A percentile compares a stretch with the other conserved stretches of the same genome.
Evolutionary conservation across 1,140 invertebrate genomes (phyloP).

Genomic region (Drosophila persimilis): DNA sequence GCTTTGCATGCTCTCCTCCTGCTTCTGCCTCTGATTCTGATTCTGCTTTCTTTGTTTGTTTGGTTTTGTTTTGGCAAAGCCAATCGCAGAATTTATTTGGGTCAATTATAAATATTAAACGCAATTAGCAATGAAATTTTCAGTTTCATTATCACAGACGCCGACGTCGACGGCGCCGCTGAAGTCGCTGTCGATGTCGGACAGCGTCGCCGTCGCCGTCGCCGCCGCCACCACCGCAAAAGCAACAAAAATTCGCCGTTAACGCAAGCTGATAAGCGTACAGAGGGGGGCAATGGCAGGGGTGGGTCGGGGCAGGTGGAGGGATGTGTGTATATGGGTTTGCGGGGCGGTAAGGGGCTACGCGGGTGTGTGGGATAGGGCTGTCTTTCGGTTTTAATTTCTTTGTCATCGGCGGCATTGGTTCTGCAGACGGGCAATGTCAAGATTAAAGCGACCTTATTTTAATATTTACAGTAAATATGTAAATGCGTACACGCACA

Average conservation of each 20-base stretch:
- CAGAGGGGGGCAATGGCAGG: neutral
- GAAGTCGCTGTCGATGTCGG: conserved; percentile 10
- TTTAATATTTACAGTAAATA: conserved; percentile 17
- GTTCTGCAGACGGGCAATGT: conserved; percentile 56
- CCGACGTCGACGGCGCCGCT: conserved; percentile 15
- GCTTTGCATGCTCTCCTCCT: conserved; percentile 22
- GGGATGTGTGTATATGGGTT: too few species aligned
- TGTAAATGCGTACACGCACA: conserved; percentile 2
- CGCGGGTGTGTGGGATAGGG: neutral
- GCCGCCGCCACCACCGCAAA: conserved; percentile 6
- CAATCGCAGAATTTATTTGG: conserved; percentile 69
- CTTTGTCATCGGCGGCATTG: conserved; percentile 36
- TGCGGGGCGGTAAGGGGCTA: too few species aligned
- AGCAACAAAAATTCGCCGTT: conserved; percentile 44
- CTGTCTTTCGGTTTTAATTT: conserved; percentile 10
- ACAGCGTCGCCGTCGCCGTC: conserved; percentile 15
- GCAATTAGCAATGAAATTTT: conserved; percentile 82
- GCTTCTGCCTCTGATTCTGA: conserved; percentile 28
- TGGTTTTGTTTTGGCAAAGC: conserved; percentile 58
- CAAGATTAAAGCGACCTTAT: conserved; percentile 73
- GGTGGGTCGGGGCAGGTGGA: too few species aligned
- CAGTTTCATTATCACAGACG: conserved; percentile 79
- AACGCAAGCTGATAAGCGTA: conserved; percentile 50
- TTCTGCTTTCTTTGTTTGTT: conserved; percentile 41
- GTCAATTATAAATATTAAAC: conserved; percentile 82